Evolutionary conservation across 2,113 vertebrate species (phyloP), one percentile per base, ranked within the genome.

Genomic region (Psilopsiagon aymara): DNA sequence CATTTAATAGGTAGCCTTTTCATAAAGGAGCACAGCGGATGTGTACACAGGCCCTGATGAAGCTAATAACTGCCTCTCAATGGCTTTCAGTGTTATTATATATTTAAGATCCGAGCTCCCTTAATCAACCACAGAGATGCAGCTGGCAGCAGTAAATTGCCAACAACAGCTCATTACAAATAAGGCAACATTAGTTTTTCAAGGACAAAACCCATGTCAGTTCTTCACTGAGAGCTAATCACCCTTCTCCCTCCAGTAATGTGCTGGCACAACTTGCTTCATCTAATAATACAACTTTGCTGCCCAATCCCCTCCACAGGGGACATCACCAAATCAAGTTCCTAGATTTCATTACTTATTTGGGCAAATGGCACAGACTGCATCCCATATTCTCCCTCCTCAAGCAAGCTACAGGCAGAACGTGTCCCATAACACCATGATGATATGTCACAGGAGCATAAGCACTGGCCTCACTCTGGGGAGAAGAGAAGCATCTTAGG

Each of bases 61-160:
- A 92, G 94, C 94, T 97, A 97, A 96, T 97, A 97, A 94, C 86
- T 94, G 92, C 95, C 91, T 97, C 91, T 90, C 91, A 77, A 78
- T 88, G 89, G 88, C 84, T 97, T 94, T 96, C 89, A 80, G 94
- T 94, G 81, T 95, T 96, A 96, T 96, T 96, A 95, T 87, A 95
- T 76, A 96, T 93, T 96, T 96, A 94, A 92, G 94, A 85, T 96
- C 93, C 90, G 94, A 95, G 84, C 79, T 94, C 93, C 86, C 69
- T 95, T 96, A 96, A 95, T 96, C 95, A 97, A 96, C 92, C 92
- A 80, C 96, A 94, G 95, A 97, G 95, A 97, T 97, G 96, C 96
- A 97, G 96, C 96, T 97, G 96, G 95, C 88, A 96, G 94, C 82
- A 71, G 93, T 60, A 96, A 96, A 97, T 90, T 95, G 97, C 94